Evolutionary conservation across 92 coral and sea anemone species (phyloP), one percentile per base, ranked within the genome.

Genomic region (Scolanthus callimorphus): DNA sequence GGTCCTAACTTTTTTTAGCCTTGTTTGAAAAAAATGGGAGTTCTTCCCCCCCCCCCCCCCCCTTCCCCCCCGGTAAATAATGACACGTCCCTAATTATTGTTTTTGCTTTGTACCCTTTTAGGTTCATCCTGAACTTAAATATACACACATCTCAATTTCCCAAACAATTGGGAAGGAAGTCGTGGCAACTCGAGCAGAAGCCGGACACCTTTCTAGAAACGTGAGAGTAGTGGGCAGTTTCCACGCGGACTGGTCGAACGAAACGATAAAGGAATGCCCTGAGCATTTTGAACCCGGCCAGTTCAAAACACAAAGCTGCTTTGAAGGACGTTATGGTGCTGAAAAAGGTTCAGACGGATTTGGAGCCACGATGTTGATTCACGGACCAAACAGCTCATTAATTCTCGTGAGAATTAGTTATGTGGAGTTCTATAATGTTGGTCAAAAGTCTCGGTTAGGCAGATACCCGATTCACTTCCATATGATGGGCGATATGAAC

Each of bases 391-490:
- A 57, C 38, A 50, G 45, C 15, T 28, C 55, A 10, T 11, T 76
- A 53, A 81, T 92, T 11, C 73, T 62, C 34, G 98, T 85, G n/a
- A 80, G 83, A 57, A 88, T 92, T 49, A 77, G 83, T 57, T 58
- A 88, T 60, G 59, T 74, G 1, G 98, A 92, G 63, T 61, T 92
- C 2, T 76, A 78, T 13, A 88, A 92, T 50, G 98, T 95, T 0
- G 98, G 98, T 6, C 98, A 92, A 30, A 92, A 86, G 4, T 92
- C 88, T 74, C 77, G 98, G 17, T 59, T 92, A 10, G 98, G 98
- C 19, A 82, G 98, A 12, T 92, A 92, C 60, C 98, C 98, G 21
- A 92, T 92, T 19, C 98, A 92, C 52, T 92, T 92, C 69, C 98
- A 92, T 60, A 79, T 84, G 11, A 84, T 83, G 29, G 98, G 98